Evolutionary conservation across 2,888 invertebrate species (phyloP), one percentile per base, ranked within the genome.

Genomic region (Anticlea derivata): DNA sequence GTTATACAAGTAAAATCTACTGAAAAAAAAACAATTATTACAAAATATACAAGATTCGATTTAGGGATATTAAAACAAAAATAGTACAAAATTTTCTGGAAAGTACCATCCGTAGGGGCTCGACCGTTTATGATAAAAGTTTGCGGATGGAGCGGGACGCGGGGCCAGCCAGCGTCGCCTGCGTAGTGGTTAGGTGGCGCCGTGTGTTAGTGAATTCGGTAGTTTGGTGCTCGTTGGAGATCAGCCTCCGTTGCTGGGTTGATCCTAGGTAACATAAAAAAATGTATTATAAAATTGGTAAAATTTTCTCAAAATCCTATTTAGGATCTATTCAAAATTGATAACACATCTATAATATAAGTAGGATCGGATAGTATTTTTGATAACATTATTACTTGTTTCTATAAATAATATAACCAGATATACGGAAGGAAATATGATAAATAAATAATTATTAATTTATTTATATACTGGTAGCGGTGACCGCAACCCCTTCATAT

Each of bases 161-260:
- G 34, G 62, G 66, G 41, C 65, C 62, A 57, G 65, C 64, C 65
- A 57, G 37, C 51, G 50, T 43, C 50, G 29, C 49, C 31, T 48
- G 50, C 54, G 49, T 43, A 49, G 49, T 56, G 56, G 58, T 56
- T 55, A 55, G 46, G 6, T 31, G 49, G 20, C 26, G 37, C 22
- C 27, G n/a, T 37, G 11, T 37, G 38, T 33, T 44, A 50, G 41
- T 48, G 45, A 17, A 33, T 46, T 55, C 43, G 53, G 37, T 24
- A 54, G 50, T 56, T 59, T 38, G 34, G n/a, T 27, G 23, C 39
- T 40, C 48, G 51, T 12, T 22, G 47, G 45, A 54, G 60, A 75
- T 88, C 88, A 88, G 63, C 88, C 88, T 44, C 88, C 88, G 55
- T 86, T 87, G 64, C 86, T 87, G 12, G 87, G 85, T 66, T 85